These are phyloP conservation scores for Miichthys miiuy DNA, from an alignment of 2,797 vertebrate species.

Conservation along the genomic window DNA sequence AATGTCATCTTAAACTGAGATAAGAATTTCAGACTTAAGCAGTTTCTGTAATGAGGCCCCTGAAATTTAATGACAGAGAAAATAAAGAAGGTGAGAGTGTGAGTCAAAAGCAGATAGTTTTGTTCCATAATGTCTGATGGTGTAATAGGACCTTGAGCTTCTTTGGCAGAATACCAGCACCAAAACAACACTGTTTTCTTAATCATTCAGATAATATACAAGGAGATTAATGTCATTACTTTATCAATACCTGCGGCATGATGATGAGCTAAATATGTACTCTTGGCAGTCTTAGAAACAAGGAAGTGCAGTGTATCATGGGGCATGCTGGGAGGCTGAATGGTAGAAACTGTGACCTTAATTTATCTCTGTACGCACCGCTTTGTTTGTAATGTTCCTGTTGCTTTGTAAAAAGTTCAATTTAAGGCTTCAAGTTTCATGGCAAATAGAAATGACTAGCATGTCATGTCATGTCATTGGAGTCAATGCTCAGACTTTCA, in stretches of 20 bases:
- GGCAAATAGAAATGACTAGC: background rate
- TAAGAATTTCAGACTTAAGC: too few relatives aligned
- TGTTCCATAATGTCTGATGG: background rate
- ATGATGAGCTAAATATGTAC: slow-evolving; percentile 21
- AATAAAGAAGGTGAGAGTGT: slow-evolving; percentile 11
- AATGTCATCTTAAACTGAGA: too few relatives aligned
- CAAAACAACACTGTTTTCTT: background rate
- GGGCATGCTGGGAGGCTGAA: slow-evolving; percentile 1
- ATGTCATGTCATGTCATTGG: background rate
- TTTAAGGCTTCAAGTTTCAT: too few relatives aligned
- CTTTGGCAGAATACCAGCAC: slow-evolving; percentile 11
- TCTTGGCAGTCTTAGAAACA: background rate
- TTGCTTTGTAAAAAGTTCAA: background rate
- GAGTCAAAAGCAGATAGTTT: slow-evolving; percentile 9
- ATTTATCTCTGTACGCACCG: background rate
- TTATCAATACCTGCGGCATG: background rate
- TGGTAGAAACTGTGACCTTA: background rate
- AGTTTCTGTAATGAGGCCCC: too few relatives aligned
- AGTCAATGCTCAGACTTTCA: background rate
- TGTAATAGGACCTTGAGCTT: slow-evolving; percentile 3
- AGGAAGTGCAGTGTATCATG: slow-evolving; percentile 27
- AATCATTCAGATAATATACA: background rate
- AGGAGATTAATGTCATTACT: slow-evolving; percentile 14
- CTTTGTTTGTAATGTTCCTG: background rate
- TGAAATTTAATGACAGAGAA: slow-evolving; percentile 16